Evolutionary conservation across 2,113 vertebrate species (phyloP).

Genomic region (Cardinalis cardinalis): DNA sequence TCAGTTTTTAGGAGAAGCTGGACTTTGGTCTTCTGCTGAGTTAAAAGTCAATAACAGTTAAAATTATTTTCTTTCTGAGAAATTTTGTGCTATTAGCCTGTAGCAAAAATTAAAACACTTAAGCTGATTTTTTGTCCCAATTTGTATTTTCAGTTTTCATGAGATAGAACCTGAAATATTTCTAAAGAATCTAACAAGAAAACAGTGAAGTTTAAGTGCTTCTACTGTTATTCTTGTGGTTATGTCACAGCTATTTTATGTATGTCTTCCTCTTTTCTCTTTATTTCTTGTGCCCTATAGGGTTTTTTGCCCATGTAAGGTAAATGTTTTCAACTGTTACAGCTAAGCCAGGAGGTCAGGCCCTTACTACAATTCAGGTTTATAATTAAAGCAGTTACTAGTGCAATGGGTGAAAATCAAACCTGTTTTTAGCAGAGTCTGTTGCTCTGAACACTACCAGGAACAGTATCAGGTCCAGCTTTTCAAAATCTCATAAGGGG

Average conservation of each 20-base stretch:
- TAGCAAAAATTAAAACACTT: not conserved
- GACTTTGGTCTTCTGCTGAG: not conserved
- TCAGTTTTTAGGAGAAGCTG: not conserved
- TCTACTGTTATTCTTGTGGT: slow-evolving; percentile 25
- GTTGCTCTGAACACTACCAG: not conserved
- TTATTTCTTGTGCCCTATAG: not conserved
- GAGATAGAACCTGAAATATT: not conserved
- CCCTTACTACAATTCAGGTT: slow-evolving; percentile 11
- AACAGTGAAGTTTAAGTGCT: not conserved
- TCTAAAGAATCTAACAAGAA: not conserved
- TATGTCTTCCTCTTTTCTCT: slow-evolving; percentile 6
- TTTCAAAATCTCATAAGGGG: not conserved
- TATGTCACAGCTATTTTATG: slow-evolving; percentile 7
- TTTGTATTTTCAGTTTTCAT: not conserved
- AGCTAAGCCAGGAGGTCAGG: not conserved
- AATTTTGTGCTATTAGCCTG: not conserved
- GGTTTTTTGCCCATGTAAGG: slow-evolving; percentile 66
- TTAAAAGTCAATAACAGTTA: not conserved
- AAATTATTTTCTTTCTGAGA: not conserved
- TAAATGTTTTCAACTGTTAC: not conserved
- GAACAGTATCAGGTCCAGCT: not conserved
- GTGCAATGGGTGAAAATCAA: not conserved
- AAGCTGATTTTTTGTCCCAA: not conserved
- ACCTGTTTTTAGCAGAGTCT: not conserved
- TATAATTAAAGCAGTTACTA: slow-evolving; percentile 14